Evolutionary conservation across 2,888 invertebrate genomes (phyloP).

Genomic region (Oxytorus armatus): DNA sequence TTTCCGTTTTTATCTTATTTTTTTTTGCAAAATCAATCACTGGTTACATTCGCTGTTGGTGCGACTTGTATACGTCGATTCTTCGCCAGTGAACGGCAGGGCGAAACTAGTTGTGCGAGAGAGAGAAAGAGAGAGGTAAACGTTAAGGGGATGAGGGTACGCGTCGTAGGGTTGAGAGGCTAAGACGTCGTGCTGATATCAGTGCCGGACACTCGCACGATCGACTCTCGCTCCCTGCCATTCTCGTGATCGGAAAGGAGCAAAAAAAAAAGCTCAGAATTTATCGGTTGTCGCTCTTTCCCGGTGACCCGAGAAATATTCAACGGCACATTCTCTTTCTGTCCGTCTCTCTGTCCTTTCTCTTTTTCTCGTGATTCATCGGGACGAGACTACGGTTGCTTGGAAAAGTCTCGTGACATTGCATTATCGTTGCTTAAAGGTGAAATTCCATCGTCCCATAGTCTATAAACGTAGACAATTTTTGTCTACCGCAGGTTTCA

Average conservation of each 20-base stretch:
- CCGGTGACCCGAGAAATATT: conserved; percentile 58
- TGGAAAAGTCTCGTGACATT: neutral
- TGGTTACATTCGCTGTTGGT: conserved; percentile 78
- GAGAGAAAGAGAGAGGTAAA: conserved; percentile 18
- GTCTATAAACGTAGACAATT: neutral
- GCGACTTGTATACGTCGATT: conserved; percentile 69
- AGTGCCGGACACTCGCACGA: conserved; percentile 77
- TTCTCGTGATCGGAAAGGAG: conserved; percentile 44
- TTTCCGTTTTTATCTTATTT: conserved; percentile 70
- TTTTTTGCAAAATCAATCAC: conserved; percentile 81
- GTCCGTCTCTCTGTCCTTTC: neutral
- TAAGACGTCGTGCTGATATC: conserved; percentile 76
- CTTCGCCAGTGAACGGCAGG: conserved; percentile 66
- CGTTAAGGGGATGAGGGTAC: conserved; percentile 65
- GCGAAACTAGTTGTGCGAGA: conserved; percentile 68
- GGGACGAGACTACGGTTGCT: neutral
- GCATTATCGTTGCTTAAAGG: conserved; percentile 7
- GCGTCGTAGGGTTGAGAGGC: conserved; percentile 34
- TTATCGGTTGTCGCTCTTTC: conserved; percentile 58
- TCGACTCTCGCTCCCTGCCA: conserved; percentile 48
- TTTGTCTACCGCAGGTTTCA: conserved; percentile 7
- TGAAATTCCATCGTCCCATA: conserved; percentile 19
- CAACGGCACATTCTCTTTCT: conserved; percentile 26
- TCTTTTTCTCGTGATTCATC: conserved; percentile 28
- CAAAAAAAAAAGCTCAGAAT: conserved; percentile 62